phyloP scores from a whole-genome alignment of 2,113 vertebrate species.

The Barnardius zonarius region DNA sequence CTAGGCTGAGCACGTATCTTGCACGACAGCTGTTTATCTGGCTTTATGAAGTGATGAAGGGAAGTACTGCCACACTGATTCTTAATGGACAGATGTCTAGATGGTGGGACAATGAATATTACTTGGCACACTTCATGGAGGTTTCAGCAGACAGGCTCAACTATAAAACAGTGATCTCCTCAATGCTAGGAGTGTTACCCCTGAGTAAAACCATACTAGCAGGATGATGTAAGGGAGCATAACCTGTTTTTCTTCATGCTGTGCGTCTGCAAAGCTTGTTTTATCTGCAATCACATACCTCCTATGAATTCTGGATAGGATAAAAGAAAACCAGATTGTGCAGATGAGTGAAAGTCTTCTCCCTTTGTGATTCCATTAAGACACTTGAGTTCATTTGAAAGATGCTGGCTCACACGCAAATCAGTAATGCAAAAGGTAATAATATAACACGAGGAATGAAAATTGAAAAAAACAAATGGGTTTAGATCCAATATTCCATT shows the following conservation, averaged over 20 bases:
- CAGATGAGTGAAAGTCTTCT: not conserved
- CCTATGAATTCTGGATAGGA: not conserved
- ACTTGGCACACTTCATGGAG: rapidly evolving
- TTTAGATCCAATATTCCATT: not conserved
- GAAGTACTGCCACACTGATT: not conserved
- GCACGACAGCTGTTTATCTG: not conserved
- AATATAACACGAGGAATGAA: not conserved
- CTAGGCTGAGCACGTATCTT: not conserved
- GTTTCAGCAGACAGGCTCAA: not conserved
- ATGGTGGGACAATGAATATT: not conserved
- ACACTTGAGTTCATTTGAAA: not conserved
- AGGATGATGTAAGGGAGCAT: not conserved
- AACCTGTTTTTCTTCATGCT: not conserved
- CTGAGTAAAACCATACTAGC: not conserved
- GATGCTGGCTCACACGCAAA: not conserved
- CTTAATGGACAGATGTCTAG: not conserved
- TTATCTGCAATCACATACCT: not conserved
- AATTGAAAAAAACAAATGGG: not conserved
- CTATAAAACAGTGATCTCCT: not conserved
- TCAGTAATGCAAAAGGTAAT: not conserved
- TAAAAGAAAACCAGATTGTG: not conserved
- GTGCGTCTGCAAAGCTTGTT: not conserved
- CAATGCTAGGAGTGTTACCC: not conserved
- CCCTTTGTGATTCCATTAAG: not conserved
- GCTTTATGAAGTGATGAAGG: not conserved